Percentiles rank a stretch among this genome's conserved stretches.
These are phyloP conservation scores for Holothuria scabra DNA, from an alignment of 53 echinoderm and acorn worm species.

Conservation along the genomic window DNA sequence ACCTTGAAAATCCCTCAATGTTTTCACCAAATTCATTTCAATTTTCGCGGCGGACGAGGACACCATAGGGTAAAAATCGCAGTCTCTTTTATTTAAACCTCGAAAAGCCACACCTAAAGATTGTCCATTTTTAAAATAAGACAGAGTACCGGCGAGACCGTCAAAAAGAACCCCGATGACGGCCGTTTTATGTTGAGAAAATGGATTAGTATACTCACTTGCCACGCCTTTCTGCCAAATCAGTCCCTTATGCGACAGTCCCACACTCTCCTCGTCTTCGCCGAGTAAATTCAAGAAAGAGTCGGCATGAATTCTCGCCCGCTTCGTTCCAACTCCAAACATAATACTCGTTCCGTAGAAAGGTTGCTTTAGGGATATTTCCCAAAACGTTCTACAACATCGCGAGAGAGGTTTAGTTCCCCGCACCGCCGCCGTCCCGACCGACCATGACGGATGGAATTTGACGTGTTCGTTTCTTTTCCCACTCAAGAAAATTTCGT, in stretches of 20 bases:
- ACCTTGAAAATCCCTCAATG: conserved; percentile 67
- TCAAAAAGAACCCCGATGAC: conserved; percentile 83
- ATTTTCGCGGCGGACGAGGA: conserved; percentile 94
- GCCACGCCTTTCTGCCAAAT: conserved; percentile 85
- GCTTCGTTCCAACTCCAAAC: conserved; percentile 85
- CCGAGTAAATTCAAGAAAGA: conserved; percentile 92
- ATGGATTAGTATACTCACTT: conserved; percentile 79
- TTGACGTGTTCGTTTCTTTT: conserved; percentile 61
- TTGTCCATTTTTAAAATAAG: conserved; percentile 85
- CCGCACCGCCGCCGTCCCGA: conserved; percentile 87
- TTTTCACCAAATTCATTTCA: conserved; percentile 71
- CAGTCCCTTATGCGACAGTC: conserved; percentile 91
- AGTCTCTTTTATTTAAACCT: conserved; percentile 54
- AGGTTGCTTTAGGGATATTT: conserved; percentile 50
- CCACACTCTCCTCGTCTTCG: conserved; percentile 86
- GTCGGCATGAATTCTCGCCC: conserved; percentile 80
- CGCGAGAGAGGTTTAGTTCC: conserved; percentile 72
- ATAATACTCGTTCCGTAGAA: conserved; percentile 97
- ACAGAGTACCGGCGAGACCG: conserved; percentile 84
- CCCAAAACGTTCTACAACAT: conserved; percentile 84
- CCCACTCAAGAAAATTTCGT: conserved; percentile 76
- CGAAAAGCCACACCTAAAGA: conserved; percentile 83
- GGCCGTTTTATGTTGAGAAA: conserved; percentile 74
- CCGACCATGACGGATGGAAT: conserved; percentile 97
- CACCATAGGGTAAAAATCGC: conserved; percentile 79